A percentile compares a stretch with the other conserved stretches of the same genome.
Conservation (phyloP, 2,797 vertebrate genomes). For the Anabacerthia variegaticeps region DNA sequence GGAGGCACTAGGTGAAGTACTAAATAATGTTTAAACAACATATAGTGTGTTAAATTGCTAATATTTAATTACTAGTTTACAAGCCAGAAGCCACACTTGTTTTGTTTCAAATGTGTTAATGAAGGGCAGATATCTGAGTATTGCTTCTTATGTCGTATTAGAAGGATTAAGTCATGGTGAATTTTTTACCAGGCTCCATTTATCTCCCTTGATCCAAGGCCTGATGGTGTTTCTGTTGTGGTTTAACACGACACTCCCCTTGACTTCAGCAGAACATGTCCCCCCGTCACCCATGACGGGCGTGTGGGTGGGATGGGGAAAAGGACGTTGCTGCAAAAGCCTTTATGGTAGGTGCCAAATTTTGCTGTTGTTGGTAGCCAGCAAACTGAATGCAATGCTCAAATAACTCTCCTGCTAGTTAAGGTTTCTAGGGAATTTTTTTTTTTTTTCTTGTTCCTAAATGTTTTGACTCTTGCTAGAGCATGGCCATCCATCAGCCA, state of each 20-base stretch:
- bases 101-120: background rate
- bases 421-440: background rate
- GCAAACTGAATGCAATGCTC: background rate
- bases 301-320: background rate
- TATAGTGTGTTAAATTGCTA: background rate
- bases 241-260: background rate
- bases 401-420: background rate
- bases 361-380: background rate
- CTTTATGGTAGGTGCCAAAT: background rate
- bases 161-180: background rate
- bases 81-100: background rate
- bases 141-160: background rate
- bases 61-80: background rate
- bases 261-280: background rate
- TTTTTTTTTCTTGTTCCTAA: background rate
- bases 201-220: background rate
- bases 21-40: background rate
- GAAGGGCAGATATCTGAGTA: background rate
- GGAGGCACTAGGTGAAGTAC: background rate
- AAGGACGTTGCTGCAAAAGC: background rate
- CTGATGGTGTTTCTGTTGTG: background rate
- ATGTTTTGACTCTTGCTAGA: slow-evolving; percentile 1
- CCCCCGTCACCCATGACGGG: fast-evolving
- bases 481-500: slow-evolving; percentile 42
- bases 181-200: background rate